Evolutionary conservation across 2,113 vertebrate species (phyloP).

Genomic region (Takifugu bimaculatus): DNA sequence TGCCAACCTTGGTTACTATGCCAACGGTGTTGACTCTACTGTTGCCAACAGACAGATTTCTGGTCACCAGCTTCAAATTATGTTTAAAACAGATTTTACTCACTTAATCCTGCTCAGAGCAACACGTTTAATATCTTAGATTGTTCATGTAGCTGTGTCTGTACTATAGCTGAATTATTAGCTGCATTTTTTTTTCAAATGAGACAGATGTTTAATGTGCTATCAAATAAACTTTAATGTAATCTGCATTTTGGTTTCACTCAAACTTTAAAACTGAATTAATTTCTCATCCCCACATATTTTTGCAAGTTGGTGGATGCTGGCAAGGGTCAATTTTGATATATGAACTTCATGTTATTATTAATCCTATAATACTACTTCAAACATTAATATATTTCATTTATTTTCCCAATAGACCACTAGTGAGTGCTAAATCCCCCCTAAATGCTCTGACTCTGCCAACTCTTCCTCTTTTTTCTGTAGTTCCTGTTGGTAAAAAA

Average conservation of each 20-base stretch:
- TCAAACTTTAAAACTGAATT: too few relatives aligned
- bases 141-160: constrained; percentile 7
- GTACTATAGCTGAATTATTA: constrained; percentile 1
- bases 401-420: too few relatives aligned
- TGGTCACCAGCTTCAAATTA: too few relatives aligned
- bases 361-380: too few relatives aligned
- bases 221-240: constrained; percentile 7
- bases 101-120: background rate
- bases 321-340: too few relatives aligned
- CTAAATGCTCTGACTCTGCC: background rate
- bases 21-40: background rate
- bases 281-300: too few relatives aligned
- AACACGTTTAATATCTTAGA: background rate
- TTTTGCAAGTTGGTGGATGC: too few relatives aligned
- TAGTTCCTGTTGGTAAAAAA: constrained; percentile 2
- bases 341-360: too few relatives aligned
- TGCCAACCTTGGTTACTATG: background rate
- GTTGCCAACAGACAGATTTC: background rate
- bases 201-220: background rate
- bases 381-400: too few relatives aligned
- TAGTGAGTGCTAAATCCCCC: too few relatives aligned
- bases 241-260: too few relatives aligned
- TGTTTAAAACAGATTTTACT: background rate
- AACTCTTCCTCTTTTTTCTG: background rate
- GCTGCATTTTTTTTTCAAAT: constrained; percentile 8